Percentiles rank a stretch among this genome's conserved stretches.
Conservation (phyloP, 2,113 vertebrate genomes). For the Phalacrocorax aristotelis region DNA sequence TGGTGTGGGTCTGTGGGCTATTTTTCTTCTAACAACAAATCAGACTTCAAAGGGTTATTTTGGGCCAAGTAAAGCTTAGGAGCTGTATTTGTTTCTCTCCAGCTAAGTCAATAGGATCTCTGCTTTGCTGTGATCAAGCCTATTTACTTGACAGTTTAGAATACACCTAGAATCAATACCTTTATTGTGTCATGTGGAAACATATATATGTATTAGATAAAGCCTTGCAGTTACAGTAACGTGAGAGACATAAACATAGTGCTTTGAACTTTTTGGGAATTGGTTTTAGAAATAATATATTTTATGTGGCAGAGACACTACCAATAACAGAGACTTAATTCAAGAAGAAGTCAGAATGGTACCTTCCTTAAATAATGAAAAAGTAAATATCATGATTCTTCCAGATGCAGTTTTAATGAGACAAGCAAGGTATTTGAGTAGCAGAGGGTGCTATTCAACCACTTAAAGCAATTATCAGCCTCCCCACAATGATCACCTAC, state of each 20-base stretch:
- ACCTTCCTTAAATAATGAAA: neutral
- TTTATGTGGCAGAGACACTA: neutral
- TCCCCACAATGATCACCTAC: neutral
- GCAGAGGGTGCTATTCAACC: neutral
- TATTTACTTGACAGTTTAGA: slow-evolving; percentile 23
- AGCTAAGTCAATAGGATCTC: neutral
- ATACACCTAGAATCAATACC: slow-evolving; percentile 32
- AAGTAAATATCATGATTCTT: neutral
- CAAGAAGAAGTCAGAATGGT: neutral
- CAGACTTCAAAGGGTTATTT: neutral
- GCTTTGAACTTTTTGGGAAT: neutral
- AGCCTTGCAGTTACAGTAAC: neutral
- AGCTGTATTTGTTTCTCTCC: neutral
- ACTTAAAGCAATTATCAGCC: neutral
- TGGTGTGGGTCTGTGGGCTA: neutral
- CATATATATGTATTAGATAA: slow-evolving; percentile 1
- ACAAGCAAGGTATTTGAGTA: neutral
- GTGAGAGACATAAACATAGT: neutral
- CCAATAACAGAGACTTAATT: neutral
- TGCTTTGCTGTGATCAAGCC: neutral
- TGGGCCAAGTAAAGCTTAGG: neutral
- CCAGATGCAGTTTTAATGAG: neutral
- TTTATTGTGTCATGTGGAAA: slow-evolving; percentile 23
- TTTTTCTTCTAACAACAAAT: neutral
- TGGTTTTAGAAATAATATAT: neutral